Evolutionary conservation across 37 sponge, comb jelly and placozoan species (phyloP).

Genomic region (Bolinopsis microptera): DNA sequence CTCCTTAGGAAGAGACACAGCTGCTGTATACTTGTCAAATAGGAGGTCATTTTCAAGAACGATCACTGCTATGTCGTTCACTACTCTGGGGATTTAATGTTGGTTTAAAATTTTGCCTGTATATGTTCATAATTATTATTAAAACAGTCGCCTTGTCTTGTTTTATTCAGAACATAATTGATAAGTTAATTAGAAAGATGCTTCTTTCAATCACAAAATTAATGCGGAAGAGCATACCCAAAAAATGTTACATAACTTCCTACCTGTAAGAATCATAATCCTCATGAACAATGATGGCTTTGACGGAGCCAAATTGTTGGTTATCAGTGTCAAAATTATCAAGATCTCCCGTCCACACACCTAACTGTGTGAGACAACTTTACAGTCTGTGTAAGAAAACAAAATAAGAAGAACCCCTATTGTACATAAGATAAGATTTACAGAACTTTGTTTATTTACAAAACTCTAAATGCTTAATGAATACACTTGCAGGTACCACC

Average conservation of each 20-base stretch:
- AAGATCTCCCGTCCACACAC: background rate
- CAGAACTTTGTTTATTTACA: too few species aligned
- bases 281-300: background rate
- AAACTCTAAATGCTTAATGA: too few species aligned
- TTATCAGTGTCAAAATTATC: background rate
- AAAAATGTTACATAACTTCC: too few species aligned
- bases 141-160: background rate
- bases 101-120: too few species aligned
- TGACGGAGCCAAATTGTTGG: background rate
- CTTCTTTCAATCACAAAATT: too few species aligned
- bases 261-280: background rate
- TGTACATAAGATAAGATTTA: too few species aligned
- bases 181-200: background rate
- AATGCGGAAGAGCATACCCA: too few species aligned
- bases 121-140: too few species aligned
- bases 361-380: too few species aligned
- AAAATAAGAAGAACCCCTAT: too few species aligned
- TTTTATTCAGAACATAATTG: background rate
- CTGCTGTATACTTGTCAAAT: background rate
- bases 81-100: background rate
- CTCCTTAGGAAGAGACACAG: background rate
- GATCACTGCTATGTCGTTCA: conserved; percentile 25
- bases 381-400: too few species aligned
- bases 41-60: background rate
- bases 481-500: too few species aligned